phyloP scores from a whole-genome alignment of 2,797 vertebrate genomes.

The Amblyopsis hoosieri region DNA sequence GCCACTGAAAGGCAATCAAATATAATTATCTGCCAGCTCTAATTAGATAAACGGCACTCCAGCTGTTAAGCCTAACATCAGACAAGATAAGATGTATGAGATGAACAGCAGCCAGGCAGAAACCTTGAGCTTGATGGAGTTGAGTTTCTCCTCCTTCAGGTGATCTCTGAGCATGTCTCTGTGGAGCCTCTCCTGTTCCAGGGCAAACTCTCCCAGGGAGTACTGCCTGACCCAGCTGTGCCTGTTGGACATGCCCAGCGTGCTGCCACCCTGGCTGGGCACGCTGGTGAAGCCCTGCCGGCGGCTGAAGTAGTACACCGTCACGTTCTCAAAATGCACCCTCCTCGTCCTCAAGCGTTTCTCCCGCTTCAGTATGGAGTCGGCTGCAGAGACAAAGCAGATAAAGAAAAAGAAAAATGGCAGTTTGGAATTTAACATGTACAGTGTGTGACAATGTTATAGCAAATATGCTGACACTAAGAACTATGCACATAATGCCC shows the following conservation, averaged over 20 bases:
- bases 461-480: constrained; percentile 16
- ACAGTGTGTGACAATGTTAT: constrained; percentile 17
- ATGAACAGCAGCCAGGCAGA: neutral
- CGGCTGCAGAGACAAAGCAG: constrained; percentile 76
- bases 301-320: constrained; percentile 96
- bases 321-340: constrained; percentile 97
- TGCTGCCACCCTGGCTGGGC: constrained; percentile 98
- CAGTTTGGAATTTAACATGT: neutral
- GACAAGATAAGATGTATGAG: neutral
- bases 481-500: constrained; percentile 5
- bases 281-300: constrained; percentile 98
- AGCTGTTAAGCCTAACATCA: neutral
- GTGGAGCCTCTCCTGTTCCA: constrained; percentile 94
- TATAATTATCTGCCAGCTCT: no score
- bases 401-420: constrained; percentile 1
- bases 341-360: constrained; percentile 93
- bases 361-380: constrained; percentile 94
- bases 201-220: constrained; percentile 93
- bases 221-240: constrained; percentile 95
- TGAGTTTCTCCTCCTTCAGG: constrained; percentile 96
- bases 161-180: constrained; percentile 95
- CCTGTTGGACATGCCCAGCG: constrained; percentile 95
- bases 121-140: constrained; percentile 94
- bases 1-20: no score
- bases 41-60: no score